Base-by-base conservation (phyloP, 2,797 vertebrate species). In the Odontamblyopus lacepedii region DNA sequence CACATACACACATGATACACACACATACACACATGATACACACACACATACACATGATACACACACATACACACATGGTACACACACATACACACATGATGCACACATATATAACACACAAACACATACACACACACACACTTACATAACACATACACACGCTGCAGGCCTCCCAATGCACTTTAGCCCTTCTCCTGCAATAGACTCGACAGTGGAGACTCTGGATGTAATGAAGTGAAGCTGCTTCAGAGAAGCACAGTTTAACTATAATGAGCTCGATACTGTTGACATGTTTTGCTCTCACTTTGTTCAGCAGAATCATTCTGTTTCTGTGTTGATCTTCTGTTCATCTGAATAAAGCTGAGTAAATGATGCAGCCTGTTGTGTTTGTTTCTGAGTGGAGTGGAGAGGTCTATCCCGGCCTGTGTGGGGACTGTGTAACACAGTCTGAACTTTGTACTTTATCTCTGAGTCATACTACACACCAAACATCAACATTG, bases 101-200 rank as follows among this genome's bases (percentile, higher is more conserved):
- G 0, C 32, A 32, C 32, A 32, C 32, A 32, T 3, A 32, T 5
- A 32, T 3, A 32, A 32, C 32, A 32, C 32, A 5, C 32, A 32
- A 4, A 6, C 5, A 6, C 32, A 32, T 5, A 32, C 32, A 32
- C 32, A 32, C 32, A 6, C 35, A 38, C 23, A 69, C 56, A 70
- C 76, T 69, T n/a, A 78, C 82, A n/a, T 68, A 56, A 69, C 56
- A 70, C 76, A 70, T n/a, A 78, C 82, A n/a, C 70, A 56, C 71
- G 74, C 73, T 55, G 1, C 62, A 70, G 71, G 82, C 19, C 61
- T 63, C 77, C 77, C 77, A 84, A 89, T 84, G 86, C 89, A 91
- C 89, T 91, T 91, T 91, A 87, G 68, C 59, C 70, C 74, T 76
- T 85, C 84, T 85, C 81, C 60, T 73, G 77, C 75, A 80, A 77